These are phyloP conservation scores for Drosophila flavopinicola DNA, from an alignment of 2,888 invertebrate genomes.

Conservation along the genomic window DNA sequence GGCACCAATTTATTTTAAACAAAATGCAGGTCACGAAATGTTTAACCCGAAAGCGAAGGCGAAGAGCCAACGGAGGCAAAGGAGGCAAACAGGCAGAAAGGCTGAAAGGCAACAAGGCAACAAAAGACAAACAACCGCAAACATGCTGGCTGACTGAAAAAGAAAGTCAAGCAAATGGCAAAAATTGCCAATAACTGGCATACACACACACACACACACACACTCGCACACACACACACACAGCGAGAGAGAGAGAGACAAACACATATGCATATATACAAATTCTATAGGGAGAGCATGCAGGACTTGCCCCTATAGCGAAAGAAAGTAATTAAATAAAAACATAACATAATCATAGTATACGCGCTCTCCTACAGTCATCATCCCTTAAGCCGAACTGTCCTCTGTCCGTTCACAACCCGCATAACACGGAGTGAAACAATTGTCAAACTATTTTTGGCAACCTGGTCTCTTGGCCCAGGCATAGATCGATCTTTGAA, in stretches of 20 bases:
- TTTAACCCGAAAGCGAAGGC: conserved; percentile 63
- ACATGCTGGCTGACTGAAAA: conserved; percentile 45
- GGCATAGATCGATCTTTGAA: conserved; percentile 23
- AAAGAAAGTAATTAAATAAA: conserved; percentile 4
- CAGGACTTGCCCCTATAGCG: conserved; percentile 51
- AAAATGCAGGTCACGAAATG: conserved; percentile 79
- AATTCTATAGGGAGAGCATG: conserved; percentile 1
- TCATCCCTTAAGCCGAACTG: conserved; percentile 27
- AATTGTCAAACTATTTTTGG: conserved; percentile 18
- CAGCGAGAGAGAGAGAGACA: not conserved
- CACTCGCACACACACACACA: not conserved
- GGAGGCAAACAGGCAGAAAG: conserved; percentile 18
- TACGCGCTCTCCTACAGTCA: not conserved
- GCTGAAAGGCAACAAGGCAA: conserved; percentile 16
- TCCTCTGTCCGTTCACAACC: conserved; percentile 14
- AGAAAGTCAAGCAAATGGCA: conserved; percentile 58
- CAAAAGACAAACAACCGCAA: conserved; percentile 27
- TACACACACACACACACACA: conserved; percentile 12
- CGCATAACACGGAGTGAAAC: conserved; percentile 38
- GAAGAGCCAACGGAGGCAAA: conserved; percentile 13
- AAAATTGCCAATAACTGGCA: conserved; percentile 41
- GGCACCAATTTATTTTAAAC: conserved; percentile 78
- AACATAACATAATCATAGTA: not conserved
- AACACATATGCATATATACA: not conserved
- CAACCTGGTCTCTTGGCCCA: conserved; percentile 14